Evolutionary conservation across 2,113 vertebrate genomes (phyloP).

Genomic region (Condylura cristata): DNA sequence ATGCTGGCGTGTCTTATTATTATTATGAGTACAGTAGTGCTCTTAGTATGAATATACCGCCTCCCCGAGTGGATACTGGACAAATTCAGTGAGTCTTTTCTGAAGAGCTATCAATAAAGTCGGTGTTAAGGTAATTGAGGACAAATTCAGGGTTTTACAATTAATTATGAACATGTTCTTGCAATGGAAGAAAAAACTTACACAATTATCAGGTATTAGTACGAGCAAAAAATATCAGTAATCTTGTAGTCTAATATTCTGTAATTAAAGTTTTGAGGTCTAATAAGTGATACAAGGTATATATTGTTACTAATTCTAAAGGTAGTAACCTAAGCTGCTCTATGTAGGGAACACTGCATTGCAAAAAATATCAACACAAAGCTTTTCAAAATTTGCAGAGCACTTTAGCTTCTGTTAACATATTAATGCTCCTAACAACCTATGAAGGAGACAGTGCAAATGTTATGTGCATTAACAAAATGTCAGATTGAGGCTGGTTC

Average conservation of each 20-base stretch:
- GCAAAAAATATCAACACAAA: background rate
- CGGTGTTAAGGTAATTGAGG: background rate
- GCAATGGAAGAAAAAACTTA: background rate
- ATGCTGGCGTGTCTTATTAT: background rate
- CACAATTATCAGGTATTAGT: background rate
- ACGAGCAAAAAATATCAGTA: background rate
- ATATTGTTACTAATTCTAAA: background rate
- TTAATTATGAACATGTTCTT: background rate
- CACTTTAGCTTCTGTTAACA: background rate
- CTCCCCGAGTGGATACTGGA: background rate
- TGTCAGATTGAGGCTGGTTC: background rate
- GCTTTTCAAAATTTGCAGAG: constrained; percentile 26
- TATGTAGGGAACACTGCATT: background rate
- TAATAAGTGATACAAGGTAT: background rate
- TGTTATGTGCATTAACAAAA: background rate
- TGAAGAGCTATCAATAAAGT: background rate
- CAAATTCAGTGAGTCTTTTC: background rate
- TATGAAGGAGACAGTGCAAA: background rate
- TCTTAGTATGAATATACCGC: background rate
- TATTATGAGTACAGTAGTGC: background rate
- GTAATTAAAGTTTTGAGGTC: background rate
- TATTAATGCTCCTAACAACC: background rate
- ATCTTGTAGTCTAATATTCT: background rate
- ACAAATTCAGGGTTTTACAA: background rate
- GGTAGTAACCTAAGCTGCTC: background rate